Conservation (phyloP, 1,140 invertebrate genomes). For the Trichonephila clavata region DNA sequence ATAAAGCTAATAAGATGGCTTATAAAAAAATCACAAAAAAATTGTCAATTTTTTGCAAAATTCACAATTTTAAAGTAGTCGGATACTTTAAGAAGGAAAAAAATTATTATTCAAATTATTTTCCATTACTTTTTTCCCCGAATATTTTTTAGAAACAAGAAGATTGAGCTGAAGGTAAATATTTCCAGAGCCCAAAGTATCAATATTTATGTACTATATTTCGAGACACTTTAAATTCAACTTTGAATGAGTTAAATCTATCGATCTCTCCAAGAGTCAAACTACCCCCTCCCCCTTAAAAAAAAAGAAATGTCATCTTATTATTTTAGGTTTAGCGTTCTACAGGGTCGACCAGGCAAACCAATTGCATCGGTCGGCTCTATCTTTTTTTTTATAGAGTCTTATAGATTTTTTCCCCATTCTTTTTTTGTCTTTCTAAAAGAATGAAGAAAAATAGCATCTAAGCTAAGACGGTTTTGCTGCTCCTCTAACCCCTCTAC, state of each 20-base stretch:
- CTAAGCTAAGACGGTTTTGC: background rate
- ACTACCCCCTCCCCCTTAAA: background rate
- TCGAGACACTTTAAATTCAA: background rate
- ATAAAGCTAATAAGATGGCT: too few species aligned
- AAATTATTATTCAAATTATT: too few species aligned
- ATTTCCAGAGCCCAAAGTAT: too few species aligned
- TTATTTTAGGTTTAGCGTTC: conserved; percentile 7
- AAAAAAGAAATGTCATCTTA: background rate
- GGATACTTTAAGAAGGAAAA: too few species aligned
- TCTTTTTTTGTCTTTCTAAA: background rate
- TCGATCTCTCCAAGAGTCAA: background rate
- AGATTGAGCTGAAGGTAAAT: too few species aligned
- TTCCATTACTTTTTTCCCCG: too few species aligned
- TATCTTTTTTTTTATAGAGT: background rate
- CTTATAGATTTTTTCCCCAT: background rate
- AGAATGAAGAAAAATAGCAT: background rate
- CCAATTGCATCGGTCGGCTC: background rate
- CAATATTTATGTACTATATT: background rate
- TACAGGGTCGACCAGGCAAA: background rate
- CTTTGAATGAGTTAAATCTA: conserved; percentile 2
- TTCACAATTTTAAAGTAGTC: too few species aligned
- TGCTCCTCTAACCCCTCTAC: too few species aligned
- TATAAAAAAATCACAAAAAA: too few species aligned
- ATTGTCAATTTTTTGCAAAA: too few species aligned
- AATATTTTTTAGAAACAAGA: too few species aligned